phyloP scores from a whole-genome alignment of 1,140 invertebrate species.

The Sminthurinus signatus region DNA sequence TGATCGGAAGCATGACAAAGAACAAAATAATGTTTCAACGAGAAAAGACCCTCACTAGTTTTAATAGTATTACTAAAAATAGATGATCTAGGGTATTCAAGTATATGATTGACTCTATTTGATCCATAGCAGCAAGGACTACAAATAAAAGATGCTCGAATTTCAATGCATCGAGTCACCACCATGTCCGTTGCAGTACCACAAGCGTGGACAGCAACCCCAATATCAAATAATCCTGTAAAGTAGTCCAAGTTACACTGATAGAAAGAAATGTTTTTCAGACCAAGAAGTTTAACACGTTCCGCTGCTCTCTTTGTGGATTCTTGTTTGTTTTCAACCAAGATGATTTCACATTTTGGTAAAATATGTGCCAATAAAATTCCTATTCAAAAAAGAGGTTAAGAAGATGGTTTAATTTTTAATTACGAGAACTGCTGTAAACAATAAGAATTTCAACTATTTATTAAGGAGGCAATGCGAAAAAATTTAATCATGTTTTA shows the following conservation, averaged over 20 bases:
- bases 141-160: conserved; percentile 73
- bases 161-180: conserved; percentile 64
- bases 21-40: conserved; percentile 63
- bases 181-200: conserved; percentile 91
- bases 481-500: too few species aligned
- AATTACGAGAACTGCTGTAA: too few species aligned
- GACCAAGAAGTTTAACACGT: conserved; percentile 59
- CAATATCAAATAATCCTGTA: conserved; percentile 61
- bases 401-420: too few species aligned
- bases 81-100: conserved; percentile 57
- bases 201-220: conserved; percentile 84
- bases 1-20: conserved; percentile 85
- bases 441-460: too few species aligned
- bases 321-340: conserved; percentile 89
- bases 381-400: too few species aligned
- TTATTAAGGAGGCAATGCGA: too few species aligned
- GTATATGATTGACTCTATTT: conserved; percentile 62
- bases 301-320: conserved; percentile 68
- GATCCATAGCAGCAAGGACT: conserved; percentile 94
- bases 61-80: conserved; percentile 50
- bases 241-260: conserved; percentile 82
- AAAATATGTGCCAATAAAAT: conserved; percentile 74
- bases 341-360: conserved; percentile 64
- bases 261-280: conserved; percentile 71
- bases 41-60: conserved; percentile 51